A percentile compares a stretch with the other conserved stretches of the same genome.
These are phyloP conservation scores for human DNA, from an alignment of 2,113 vertebrate species.

Conservation along the genomic window DNA sequence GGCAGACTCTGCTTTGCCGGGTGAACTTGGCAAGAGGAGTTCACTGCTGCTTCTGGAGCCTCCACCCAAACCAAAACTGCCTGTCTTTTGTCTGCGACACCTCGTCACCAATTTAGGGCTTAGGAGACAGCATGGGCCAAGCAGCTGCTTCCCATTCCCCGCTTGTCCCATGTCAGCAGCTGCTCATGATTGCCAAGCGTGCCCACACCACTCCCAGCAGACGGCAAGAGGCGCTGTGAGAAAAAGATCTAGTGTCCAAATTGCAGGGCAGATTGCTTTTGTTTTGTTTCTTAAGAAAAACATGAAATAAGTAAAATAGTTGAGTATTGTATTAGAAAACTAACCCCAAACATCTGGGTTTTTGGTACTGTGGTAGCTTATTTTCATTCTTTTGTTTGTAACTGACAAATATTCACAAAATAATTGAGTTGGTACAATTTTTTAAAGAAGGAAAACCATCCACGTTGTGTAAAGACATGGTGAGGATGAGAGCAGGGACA, in stretches of 20 bases:
- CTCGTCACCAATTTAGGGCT: slow-evolving; percentile 32
- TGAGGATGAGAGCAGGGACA: not conserved
- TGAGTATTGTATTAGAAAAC: slow-evolving; percentile 53
- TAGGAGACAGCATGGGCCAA: not conserved
- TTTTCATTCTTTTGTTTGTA: slow-evolving; percentile 69
- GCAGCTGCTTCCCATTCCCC: slow-evolving; percentile 72
- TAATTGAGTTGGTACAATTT: slow-evolving; percentile 60
- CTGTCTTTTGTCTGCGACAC: slow-evolving; percentile 58
- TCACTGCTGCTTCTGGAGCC: not conserved
- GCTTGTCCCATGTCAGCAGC: slow-evolving; percentile 32
- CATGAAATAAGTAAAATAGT: slow-evolving; percentile 69
- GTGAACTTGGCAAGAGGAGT: not conserved
- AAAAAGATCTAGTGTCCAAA: slow-evolving; percentile 45
- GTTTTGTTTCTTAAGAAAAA: slow-evolving; percentile 73
- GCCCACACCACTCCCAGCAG: slow-evolving; percentile 26
- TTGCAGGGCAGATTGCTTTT: slow-evolving; percentile 40
- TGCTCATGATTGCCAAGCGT: not conserved
- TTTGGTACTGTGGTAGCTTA: slow-evolving; percentile 45
- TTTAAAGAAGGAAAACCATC: slow-evolving; percentile 19
- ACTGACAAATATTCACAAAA: slow-evolving; percentile 67
- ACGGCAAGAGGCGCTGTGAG: not conserved
- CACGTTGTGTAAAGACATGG: slow-evolving; percentile 48
- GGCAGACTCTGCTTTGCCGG: not conserved
- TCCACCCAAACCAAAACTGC: slow-evolving; percentile 18
- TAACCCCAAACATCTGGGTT: slow-evolving; percentile 66